Evolutionary conservation across 2,888 invertebrate genomes (phyloP).

Genomic region (Kuschelorhynchus macadamiae): DNA sequence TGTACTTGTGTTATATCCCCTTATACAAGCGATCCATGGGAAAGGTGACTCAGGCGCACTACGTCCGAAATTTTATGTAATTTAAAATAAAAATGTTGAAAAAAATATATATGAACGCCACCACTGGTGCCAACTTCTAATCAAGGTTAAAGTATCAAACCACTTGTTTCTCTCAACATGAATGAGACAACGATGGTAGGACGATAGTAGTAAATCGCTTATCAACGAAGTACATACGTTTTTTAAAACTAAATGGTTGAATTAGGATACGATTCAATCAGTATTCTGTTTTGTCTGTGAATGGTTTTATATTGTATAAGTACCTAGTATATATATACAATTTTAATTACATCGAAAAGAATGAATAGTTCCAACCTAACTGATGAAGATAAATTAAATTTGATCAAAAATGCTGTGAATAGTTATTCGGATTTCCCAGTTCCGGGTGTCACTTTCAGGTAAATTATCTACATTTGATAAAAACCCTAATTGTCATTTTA

Average conservation of each 20-base stretch:
- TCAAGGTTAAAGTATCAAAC: constrained; percentile 8
- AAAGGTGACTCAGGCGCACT: too few relatives aligned
- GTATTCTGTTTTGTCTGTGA: too few relatives aligned
- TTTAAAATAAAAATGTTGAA: too few relatives aligned
- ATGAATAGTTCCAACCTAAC: constrained; percentile 15
- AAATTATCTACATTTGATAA: constrained; percentile 60
- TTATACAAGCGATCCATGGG: too few relatives aligned
- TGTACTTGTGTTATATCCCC: too few relatives aligned
- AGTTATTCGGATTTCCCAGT: constrained; percentile 89
- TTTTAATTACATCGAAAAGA: too few relatives aligned
- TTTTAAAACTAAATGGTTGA: too few relatives aligned
- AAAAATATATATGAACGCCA: neutral
- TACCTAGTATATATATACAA: too few relatives aligned
- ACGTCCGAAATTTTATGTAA: too few relatives aligned
- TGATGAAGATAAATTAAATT: constrained; percentile 70
- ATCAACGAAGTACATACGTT: too few relatives aligned
- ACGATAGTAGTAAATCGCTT: constrained; percentile 26
- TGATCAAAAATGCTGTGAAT: constrained; percentile 77
- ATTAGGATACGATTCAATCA: too few relatives aligned
- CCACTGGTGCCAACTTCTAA: neutral
- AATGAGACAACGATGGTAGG: neutral
- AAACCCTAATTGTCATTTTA: neutral
- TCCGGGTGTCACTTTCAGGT: constrained; percentile 88
- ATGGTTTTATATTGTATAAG: too few relatives aligned
- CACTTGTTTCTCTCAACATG: constrained; percentile 22